Conservation (phyloP, 2,888 invertebrate species). For the Didymodactylos carnosus region DNA sequence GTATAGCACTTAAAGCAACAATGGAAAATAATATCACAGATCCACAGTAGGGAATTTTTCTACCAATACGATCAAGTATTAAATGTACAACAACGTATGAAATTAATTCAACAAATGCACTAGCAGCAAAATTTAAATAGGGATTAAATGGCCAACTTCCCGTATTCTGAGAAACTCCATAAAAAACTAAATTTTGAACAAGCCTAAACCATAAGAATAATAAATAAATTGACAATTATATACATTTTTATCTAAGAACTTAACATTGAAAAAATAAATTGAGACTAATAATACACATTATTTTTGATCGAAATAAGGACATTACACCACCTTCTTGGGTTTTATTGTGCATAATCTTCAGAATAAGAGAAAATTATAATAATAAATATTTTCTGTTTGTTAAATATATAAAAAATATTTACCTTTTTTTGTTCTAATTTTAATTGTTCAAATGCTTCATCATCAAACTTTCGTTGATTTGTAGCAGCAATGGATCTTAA, state of each 20-base stretch:
- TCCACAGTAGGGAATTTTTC: conserved; percentile 48
- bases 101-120: conserved; percentile 55
- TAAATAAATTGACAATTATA: not conserved
- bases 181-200: not conserved
- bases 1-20: not conserved
- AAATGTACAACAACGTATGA: conserved; percentile 42
- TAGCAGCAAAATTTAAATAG: conserved; percentile 52
- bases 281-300: not conserved
- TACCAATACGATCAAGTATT: conserved; percentile 51
- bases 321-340: not conserved
- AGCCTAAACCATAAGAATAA: not conserved
- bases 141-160: conserved; percentile 36
- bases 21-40: conserved; percentile 41
- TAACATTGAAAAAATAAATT: not conserved
- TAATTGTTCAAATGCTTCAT: not conserved
- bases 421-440: not conserved
- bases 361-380: not conserved
- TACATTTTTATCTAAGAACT: not conserved
- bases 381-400: not conserved
- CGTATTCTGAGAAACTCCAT: not conserved
- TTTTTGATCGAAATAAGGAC: not conserved
- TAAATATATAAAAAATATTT: not conserved
- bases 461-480: not conserved
- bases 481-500: not conserved
- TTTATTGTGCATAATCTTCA: not conserved